Base-by-base conservation (phyloP, 2,888 invertebrate genomes). In the Clistopyga incitator region DNA sequence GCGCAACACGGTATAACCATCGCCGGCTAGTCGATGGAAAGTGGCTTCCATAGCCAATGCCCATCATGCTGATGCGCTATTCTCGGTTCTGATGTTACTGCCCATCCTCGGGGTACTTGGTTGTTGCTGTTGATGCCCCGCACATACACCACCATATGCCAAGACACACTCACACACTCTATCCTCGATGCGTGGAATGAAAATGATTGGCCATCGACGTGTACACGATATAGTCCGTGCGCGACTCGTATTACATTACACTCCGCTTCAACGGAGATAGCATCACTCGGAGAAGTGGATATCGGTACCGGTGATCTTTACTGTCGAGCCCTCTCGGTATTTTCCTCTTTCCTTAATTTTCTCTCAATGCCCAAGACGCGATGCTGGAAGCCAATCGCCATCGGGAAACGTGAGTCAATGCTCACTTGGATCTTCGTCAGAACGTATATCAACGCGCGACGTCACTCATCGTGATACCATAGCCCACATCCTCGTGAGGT, bases 1-100 rank as follows among this genome's bases (percentile, higher is more conserved):
- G 81, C 84, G 78, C 84, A 84, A 84, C 83, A 81, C 75, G 65
- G 70, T 74, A 84, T 70, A 84, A 84, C 84, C 81, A 81, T 81
- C 81, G 47, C 54, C 34, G 38, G 61, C 47, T 56, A 72, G 50
- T 25, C 74, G 77, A 81, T 78, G 81, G 84, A 84, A 84, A 84
- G 84, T 74, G 79, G 79, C 67, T 74, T 74, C 79, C 25, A 45
- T 70, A n/a, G 10, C 50, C 75, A 56, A 65, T 56, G 34, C 76
- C 45, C 3, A 13, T 29, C 56, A 54, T 47, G 59, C 67, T 65
- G 71, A 29, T 67, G 52, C 52, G 56, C 80, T 74, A 78, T 81
- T 81, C 70, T 56, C 74, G 77, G 77, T 80, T 72, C 42, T 64
- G 77, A 77, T 68, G n/a, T 65, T 79, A 74, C 61, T 74, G n/a